Evolutionary conservation across 2,113 vertebrate genomes (phyloP).

Genomic region (Pseudopipra pipra): DNA sequence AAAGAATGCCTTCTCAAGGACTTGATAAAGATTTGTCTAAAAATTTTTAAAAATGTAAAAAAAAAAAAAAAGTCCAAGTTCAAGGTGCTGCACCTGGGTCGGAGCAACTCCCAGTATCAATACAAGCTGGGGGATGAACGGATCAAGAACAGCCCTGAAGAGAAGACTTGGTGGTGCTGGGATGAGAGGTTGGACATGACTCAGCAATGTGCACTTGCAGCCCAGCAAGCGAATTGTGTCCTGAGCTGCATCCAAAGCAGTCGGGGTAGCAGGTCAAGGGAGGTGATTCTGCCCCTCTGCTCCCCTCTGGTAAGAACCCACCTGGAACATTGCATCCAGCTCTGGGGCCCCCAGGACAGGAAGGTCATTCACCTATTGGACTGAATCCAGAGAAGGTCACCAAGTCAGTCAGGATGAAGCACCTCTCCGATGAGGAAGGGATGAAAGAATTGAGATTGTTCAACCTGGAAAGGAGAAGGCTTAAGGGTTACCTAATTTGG

Average conservation of each 20-base stretch:
- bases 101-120: neutral
- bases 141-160: neutral
- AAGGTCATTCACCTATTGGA: neutral
- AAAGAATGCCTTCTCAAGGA: conserved; percentile 22
- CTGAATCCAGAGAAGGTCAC: neutral
- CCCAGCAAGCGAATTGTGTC: neutral
- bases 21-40: neutral
- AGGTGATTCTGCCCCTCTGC: neutral
- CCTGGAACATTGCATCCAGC: neutral
- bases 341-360: neutral
- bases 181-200: too few relatives aligned
- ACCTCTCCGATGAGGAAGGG: neutral
- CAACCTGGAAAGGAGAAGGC: neutral
- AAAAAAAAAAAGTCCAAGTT: neutral
- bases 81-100: neutral
- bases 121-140: neutral
- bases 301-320: neutral
- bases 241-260: neutral
- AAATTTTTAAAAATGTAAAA: neutral
- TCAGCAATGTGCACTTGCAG: too few relatives aligned
- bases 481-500: neutral
- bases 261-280: neutral
- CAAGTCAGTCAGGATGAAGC: neutral
- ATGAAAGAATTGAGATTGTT: neutral
- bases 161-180: neutral